Base-by-base conservation (phyloP, 2,888 invertebrate species). In the Boloria euphrosyne region DNA sequence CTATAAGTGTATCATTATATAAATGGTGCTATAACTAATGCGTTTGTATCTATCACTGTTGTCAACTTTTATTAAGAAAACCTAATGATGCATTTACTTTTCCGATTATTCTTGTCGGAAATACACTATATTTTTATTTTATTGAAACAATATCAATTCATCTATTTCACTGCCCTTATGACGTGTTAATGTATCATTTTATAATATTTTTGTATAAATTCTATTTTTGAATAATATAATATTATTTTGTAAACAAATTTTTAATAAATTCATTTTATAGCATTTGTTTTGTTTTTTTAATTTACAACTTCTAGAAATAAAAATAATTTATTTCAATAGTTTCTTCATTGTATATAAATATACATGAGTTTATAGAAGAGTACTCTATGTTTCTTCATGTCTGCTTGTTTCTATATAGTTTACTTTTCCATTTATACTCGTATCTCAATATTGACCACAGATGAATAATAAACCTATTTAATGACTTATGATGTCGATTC, bases 211-310 rank as follows among this genome's bases (percentile, higher is more conserved):
- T 55, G 43, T 43, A 75, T 78, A 73, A 76, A 79, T 76, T 78
- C 74, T 84, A 85, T 86, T 85, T 86, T 84, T 80, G 78, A 79
- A 80, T 77, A 73, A 82, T 82, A 80, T 76, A 76, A 78, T 74
- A 76, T 82, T 82, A 81, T 81, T 82, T 79, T 78, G 76, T 77
- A 75, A 79, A 73, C 71, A 74, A 76, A 78, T 76, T 76, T 68
- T 71, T 69, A 69, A 75, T 77, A 79, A 77, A 79, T 74, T 58
- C 70, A 72, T 74, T 76, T 76, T 57, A 58, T 17, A 51, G 27
- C 13, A 14, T 18, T 17, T 51, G 16, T 50, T 57, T 13, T 51
- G 7, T 38, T 10, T 38, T 38, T 10, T 38, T 31, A 31, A 31
- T 7, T 7, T 31, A 31, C 7, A 7, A 1, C 2, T 31, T 22